Evolutionary conservation across 2,888 invertebrate genomes (phyloP).

Genomic region (Theretra japonica): DNA sequence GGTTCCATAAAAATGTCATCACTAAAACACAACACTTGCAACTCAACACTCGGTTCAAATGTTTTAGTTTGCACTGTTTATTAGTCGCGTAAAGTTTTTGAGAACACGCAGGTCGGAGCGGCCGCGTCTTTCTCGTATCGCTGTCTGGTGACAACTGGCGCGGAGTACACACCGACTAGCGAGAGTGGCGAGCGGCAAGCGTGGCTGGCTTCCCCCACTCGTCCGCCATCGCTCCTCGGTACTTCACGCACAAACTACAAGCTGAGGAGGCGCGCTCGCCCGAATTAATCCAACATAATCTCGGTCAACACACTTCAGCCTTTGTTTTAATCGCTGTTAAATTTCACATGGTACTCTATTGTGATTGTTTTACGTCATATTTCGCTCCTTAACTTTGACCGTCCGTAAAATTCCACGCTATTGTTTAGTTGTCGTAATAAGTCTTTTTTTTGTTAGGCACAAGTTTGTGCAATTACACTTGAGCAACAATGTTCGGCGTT

Average conservation of each 20-base stretch:
- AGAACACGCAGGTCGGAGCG: conserved; percentile 76
- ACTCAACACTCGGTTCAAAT: conserved; percentile 72
- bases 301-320: conserved; percentile 39
- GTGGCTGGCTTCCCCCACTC: conserved; percentile 31
- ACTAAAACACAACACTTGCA: conserved; percentile 77
- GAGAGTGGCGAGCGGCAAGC: conserved; percentile 17
- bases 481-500: background rate
- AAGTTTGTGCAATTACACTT: background rate
- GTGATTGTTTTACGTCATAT: conserved; percentile 11
- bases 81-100: conserved; percentile 81
- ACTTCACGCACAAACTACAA: conserved; percentile 5
- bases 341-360: conserved; percentile 13
- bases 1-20: conserved; percentile 79
- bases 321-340: conserved; percentile 26
- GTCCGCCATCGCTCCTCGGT: conserved; percentile 24
- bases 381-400: background rate
- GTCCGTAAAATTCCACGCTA: background rate
- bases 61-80: conserved; percentile 66
- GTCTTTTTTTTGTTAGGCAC: background rate
- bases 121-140: conserved; percentile 80
- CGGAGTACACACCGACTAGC: conserved; percentile 32
- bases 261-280: background rate
- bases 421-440: background rate
- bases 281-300: conserved; percentile 37
- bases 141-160: conserved; percentile 77